A percentile compares a stretch with the other conserved stretches of the same genome.
Evolutionary conservation across 37 sponge, comb jelly and placozoan species (phyloP).

Genomic region (Cladorhizidae sp.): DNA sequence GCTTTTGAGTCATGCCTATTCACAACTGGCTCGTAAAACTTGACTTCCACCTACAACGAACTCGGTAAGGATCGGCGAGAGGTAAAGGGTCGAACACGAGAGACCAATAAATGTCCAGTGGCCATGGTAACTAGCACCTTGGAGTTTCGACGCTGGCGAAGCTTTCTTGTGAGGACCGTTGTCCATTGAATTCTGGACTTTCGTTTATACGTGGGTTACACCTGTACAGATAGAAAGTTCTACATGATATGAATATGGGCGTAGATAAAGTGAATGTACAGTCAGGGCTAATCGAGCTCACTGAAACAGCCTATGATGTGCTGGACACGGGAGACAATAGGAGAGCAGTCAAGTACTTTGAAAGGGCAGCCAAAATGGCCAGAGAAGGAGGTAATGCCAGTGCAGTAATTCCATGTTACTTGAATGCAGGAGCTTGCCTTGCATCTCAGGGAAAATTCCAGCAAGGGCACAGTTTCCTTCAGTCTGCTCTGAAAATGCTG

Average conservation of each 20-base stretch:
- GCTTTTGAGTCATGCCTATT: slow-evolving; percentile 51
- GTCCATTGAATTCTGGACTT: too few species aligned
- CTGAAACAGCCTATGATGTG: slow-evolving; percentile 32
- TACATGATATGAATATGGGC: background rate
- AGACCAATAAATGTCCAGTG: too few species aligned
- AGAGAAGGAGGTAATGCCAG: background rate
- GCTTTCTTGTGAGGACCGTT: too few species aligned
- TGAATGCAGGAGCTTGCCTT: slow-evolving; percentile 71
- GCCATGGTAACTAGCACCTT: background rate
- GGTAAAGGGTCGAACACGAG: too few species aligned
- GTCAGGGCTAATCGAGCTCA: slow-evolving; percentile 21
- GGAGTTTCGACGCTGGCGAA: too few species aligned
- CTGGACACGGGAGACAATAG: slow-evolving; percentile 50
- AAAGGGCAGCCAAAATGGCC: slow-evolving; percentile 39
- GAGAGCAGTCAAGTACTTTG: slow-evolving; percentile 52
- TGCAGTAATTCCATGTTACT: slow-evolving; percentile 44
- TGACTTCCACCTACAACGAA: too few species aligned
- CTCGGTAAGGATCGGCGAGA: too few species aligned
- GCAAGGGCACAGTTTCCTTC: slow-evolving; percentile 38
- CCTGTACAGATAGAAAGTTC: too few species aligned
- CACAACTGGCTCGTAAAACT: too few species aligned
- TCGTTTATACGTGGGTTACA: too few species aligned
- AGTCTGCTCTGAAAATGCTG: slow-evolving; percentile 32
- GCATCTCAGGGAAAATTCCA: slow-evolving; percentile 49
- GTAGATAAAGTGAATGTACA: background rate